Conservation (phyloP, 2,113 vertebrate genomes). For the Opisthocomus hoazin region DNA sequence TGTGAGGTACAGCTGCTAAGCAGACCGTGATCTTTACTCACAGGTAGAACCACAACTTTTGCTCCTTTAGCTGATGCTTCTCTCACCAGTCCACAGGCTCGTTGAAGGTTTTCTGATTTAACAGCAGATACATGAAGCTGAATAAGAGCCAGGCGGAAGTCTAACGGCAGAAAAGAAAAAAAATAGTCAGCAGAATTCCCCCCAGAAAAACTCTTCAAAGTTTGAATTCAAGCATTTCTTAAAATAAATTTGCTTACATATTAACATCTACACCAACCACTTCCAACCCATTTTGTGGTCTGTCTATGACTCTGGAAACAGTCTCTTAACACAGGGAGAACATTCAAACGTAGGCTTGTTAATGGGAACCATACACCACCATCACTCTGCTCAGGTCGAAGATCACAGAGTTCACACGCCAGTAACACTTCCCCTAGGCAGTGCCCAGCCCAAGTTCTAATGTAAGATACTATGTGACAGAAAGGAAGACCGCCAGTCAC, state of each 20-base stretch:
- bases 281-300: background rate
- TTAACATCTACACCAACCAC: background rate
- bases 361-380: accelerated
- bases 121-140: constrained; percentile 83
- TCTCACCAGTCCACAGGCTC: constrained; percentile 78
- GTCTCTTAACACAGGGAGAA: background rate
- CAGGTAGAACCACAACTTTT: constrained; percentile 87
- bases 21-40: constrained; percentile 66
- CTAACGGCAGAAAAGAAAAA: constrained; percentile 61
- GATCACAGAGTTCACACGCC: background rate
- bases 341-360: background rate
- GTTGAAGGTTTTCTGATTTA: constrained; percentile 87
- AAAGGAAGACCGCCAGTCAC: background rate
- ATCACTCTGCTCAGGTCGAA: background rate
- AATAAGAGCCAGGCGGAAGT: constrained; percentile 88
- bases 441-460: background rate
- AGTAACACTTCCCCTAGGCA: background rate
- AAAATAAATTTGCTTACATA: background rate
- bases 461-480: background rate
- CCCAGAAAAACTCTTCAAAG: background rate
- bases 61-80: constrained; percentile 85
- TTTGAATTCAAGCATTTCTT: background rate
- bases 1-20: background rate
- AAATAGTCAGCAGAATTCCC: background rate
- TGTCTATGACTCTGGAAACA: background rate